Evolutionary conservation across 2,888 invertebrate genomes (phyloP).

Genomic region (Euproctis similis): DNA sequence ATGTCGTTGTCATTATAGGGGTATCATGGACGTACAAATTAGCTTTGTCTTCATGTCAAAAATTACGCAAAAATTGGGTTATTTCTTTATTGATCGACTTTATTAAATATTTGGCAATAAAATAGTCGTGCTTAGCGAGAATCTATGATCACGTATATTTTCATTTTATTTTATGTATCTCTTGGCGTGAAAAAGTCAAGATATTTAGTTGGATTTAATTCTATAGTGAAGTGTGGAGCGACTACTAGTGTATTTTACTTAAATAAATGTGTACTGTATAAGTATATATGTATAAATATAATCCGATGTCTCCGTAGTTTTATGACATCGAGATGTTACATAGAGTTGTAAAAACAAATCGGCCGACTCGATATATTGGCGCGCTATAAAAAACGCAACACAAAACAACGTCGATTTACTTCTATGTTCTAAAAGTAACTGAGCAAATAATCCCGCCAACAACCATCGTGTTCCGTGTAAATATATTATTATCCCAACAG

Average conservation of each 20-base stretch:
- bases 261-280: no score
- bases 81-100: slow-evolving; percentile 11
- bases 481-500: no score
- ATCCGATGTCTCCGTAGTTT: slow-evolving; percentile 16
- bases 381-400: slow-evolving; percentile 38
- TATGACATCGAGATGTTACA: slow-evolving; percentile 21
- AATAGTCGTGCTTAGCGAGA: no score
- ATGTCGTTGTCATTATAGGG: slow-evolving; percentile 45
- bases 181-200: no score
- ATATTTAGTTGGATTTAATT: no score
- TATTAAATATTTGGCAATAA: no score
- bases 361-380: slow-evolving; percentile 31
- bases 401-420: slow-evolving; percentile 44
- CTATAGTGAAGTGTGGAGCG: no score
- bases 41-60: slow-evolving; percentile 33
- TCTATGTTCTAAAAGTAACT: not conserved
- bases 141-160: no score
- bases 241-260: no score
- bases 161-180: no score
- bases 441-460: no score
- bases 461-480: no score
- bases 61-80: slow-evolving; percentile 25
- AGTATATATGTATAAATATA: slow-evolving; percentile 21
- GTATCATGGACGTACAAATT: slow-evolving; percentile 29
- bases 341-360: slow-evolving; percentile 33